Conservation (phyloP, 2,113 vertebrate genomes). For the Vidua chalybeata region DNA sequence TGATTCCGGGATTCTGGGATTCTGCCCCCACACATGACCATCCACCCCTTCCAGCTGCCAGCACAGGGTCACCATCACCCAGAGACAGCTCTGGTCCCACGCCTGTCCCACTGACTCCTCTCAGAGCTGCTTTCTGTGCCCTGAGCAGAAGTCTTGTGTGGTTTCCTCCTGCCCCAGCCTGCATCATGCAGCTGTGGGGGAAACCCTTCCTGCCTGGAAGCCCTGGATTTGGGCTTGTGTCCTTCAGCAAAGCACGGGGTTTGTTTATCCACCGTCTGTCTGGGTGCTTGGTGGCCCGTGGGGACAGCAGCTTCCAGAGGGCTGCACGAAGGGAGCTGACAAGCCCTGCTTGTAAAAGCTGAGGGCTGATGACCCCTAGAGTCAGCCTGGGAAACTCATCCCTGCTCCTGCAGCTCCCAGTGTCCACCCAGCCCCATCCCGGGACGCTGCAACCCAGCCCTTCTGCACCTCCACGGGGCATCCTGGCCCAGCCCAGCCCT, state of each 20-base stretch:
- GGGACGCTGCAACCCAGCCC: not conserved
- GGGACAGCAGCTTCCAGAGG: not conserved
- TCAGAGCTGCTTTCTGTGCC: not conserved
- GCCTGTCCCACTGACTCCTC: not conserved
- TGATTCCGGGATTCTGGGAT: not conserved
- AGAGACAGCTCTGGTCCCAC: not conserved
- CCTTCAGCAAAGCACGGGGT: not conserved
- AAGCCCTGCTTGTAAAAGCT: not conserved
- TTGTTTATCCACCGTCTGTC: not conserved
- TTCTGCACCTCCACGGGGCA: not conserved
- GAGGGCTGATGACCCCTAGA: constrained; percentile 59
- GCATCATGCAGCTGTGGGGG: not conserved
- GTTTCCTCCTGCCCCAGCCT: not conserved
- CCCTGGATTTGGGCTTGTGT: not conserved
- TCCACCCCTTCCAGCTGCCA: not conserved
- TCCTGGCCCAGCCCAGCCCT: not conserved
- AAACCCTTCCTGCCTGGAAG: not conserved
- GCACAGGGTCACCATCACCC: not conserved
- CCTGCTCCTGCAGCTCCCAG: not conserved
- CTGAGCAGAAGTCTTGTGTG: not conserved
- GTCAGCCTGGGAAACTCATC: not conserved
- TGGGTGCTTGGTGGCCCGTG: not conserved
- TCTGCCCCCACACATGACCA: fast-evolving
- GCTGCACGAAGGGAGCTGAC: not conserved
- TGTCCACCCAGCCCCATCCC: fast-evolving